Base-by-base conservation (phyloP, 2,888 invertebrate species). In the Lasioglossum morio region DNA sequence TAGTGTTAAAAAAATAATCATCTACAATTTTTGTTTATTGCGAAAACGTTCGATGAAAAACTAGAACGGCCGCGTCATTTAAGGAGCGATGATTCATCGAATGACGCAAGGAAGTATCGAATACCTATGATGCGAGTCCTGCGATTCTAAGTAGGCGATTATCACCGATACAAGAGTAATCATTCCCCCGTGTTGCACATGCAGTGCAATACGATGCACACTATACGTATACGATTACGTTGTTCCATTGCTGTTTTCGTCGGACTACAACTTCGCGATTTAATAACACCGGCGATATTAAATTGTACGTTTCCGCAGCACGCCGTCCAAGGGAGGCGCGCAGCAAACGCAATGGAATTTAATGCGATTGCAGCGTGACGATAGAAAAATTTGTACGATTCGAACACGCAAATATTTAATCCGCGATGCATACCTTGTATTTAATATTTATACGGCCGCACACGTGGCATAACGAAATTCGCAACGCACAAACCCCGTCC, bases 401-500 rank as follows among this genome's bases (percentile, higher is more conserved):
- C 66, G 30, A 66, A 27, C n/a, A 66, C 66, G 66, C 66, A 66
- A 66, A 66, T 66, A 34, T 66, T 66, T 66, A 66, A 66, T 66
- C 34, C 34, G 34, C 34, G 16, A 66, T 5, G 19, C 19, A 19
- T 30, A 34, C 19, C 19, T 16, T 19, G 19, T 34, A 27, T 60
- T 60, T 60, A 60, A 60, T 60, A 60, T 60, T 60, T 60, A 60
- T 60, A 30, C 14, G 60, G 5, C 27, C 5, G 27, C 53, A 23
- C 60, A 27, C 27, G 27, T 16, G 60, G 16, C 27, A 30, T 60
- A 27, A 60, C 60, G 60, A 60, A 60, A 60, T 60, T 27, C 60
- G 60, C 27, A 16, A 30, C 60, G 27, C 14, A 14, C 12, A 27
- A 60, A 23, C 23, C 27, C 8, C 8, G 0, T 53, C 53, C 3